Evolutionary conservation across 2,113 vertebrate genomes (phyloP).

Genomic region (Alethe castanea): DNA sequence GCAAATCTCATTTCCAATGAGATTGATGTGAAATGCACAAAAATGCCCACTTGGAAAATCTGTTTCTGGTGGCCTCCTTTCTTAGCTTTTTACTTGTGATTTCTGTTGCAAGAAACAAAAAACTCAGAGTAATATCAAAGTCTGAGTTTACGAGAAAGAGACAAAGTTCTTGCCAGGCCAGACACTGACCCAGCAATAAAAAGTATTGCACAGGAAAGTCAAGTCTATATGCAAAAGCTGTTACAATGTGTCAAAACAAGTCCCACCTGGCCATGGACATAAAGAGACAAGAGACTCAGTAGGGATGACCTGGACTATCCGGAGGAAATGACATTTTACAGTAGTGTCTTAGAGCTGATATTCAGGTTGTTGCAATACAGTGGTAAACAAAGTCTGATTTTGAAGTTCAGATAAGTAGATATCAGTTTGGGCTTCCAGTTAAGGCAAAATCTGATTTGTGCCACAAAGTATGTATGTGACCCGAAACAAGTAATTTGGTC

Average conservation of each 20-base stretch:
- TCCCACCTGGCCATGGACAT: not conserved
- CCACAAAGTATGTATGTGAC: not conserved
- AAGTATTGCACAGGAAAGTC: not conserved
- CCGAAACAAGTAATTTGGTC: not conserved
- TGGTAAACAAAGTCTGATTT: not conserved
- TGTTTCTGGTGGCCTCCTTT: not conserved
- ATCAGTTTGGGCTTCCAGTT: not conserved
- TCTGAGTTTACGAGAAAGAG: not conserved
- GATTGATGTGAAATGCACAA: not conserved
- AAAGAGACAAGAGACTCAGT: not conserved
- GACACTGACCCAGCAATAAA: not conserved
- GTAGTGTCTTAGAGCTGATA: not conserved
- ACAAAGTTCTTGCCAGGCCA: not conserved
- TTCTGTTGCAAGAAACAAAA: not conserved
- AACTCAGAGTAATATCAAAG: not conserved
- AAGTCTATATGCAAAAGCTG: not conserved
- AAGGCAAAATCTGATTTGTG: not conserved
- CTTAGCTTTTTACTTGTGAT: not conserved
- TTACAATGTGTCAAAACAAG: accelerated
- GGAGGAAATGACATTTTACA: not conserved
- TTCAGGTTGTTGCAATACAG: not conserved
- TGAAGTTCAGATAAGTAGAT: not conserved
- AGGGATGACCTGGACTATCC: not conserved
- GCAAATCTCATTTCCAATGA: not conserved
- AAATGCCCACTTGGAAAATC: not conserved